Percentiles rank a stretch among this genome's conserved stretches.
These are phyloP conservation scores for Netelia inedita DNA, from an alignment of 2,888 invertebrate genomes.

Conservation along the genomic window DNA sequence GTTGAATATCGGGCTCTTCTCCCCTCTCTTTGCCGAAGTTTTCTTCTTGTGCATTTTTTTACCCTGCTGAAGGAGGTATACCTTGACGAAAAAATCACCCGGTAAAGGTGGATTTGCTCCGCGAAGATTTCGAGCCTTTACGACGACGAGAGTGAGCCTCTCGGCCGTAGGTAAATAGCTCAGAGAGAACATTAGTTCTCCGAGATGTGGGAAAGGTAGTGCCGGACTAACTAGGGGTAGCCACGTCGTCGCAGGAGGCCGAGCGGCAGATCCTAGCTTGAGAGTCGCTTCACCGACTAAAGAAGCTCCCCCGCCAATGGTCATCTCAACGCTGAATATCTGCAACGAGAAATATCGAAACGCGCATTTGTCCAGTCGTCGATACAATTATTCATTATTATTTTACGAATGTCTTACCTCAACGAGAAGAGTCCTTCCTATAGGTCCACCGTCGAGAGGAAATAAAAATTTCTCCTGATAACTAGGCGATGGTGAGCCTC, in stretches of 20 bases:
- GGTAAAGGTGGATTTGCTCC: conserved; percentile 86
- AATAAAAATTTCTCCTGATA: conserved; percentile 92
- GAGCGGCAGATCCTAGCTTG: conserved; percentile 83
- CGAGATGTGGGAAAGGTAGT: conserved; percentile 87
- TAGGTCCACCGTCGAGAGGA: conserved; percentile 82
- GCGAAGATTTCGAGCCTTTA: conserved; percentile 91
- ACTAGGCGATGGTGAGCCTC: conserved; percentile 89
- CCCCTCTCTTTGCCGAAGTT: conserved; percentile 91
- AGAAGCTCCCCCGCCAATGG: conserved; percentile 75
- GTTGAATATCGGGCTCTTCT: conserved; percentile 92
- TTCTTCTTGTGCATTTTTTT: conserved; percentile 94
- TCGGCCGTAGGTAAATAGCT: conserved; percentile 94
- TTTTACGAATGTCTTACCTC: conserved; percentile 75
- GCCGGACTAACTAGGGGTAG: conserved; percentile 90
- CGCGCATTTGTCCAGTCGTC: background rate
- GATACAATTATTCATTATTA: background rate
- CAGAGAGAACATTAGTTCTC: conserved; percentile 93
- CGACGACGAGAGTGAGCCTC: conserved; percentile 91
- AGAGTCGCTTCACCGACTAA: conserved; percentile 81
- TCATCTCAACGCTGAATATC: conserved; percentile 80
- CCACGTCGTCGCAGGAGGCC: conserved; percentile 92
- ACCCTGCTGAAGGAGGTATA: conserved; percentile 92
- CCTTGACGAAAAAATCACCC: conserved; percentile 93
- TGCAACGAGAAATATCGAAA: conserved; percentile 62
- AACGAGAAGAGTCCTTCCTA: conserved; percentile 79